Base-by-base conservation (phyloP, 2,113 vertebrate species). In the Percopsis transmontana region DNA sequence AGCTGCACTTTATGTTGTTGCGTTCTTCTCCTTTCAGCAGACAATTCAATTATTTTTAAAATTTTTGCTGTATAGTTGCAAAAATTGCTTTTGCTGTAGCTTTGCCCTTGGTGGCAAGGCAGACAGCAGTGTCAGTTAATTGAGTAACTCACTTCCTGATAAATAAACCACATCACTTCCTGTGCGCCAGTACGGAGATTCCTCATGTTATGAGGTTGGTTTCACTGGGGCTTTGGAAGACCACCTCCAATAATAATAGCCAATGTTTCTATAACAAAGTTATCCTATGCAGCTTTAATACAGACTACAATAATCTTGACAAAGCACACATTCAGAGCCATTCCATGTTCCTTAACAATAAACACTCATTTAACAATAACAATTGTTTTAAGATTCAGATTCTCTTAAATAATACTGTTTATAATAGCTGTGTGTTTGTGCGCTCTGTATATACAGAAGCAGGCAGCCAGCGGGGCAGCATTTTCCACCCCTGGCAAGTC, bases 401-500 rank as follows among this genome's bases (percentile, higher is more conserved):
- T 60, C 39, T 63, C 45, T 63, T 69, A 72, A 84, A 85, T 78
- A 64, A 74, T 51, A 44, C 76, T 83, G 63, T 51, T 70, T 62
- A 62, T 44, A 3, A 7, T 5, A 14, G 21, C 18, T 2, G n/a
- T 44, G 64, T 51, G 68, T 76, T 73, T 62, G n/a, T 77, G 20
- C 21, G 71, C 27, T 74, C 52, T 66, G 47, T 59, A 59, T 58
- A 74, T 19, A 40, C 18, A 21, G 10, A 9, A 16, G 57, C 57
- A 61, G 81, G 69, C 50, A 9, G 18, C 48, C 11, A 14, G 42
- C 54, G 12, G 48, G 56, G 44, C 75, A 72, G 75, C 19, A 5
- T 24, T 70, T 82, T 83, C 77, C 72, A 65, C 54, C 73, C 76
- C 79, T 74, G 61, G 73, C 74, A 61, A 87, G 82, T 85, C 86